Base-by-base conservation (phyloP, 2,797 vertebrate species). In the Scleropages formosus region DNA sequence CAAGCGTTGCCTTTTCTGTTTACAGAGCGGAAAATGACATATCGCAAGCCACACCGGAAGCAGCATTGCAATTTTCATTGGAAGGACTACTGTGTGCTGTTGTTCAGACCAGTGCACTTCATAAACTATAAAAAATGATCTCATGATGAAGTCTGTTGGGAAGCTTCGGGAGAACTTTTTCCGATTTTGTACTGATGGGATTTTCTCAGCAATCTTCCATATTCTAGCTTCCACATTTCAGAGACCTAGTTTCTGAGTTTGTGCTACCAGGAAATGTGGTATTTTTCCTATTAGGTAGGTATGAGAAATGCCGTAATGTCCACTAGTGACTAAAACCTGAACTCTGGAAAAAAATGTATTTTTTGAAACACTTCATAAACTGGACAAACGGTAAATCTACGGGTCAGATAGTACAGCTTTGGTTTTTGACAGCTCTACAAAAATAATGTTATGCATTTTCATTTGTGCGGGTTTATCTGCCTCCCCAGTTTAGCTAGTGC, bases 21-120 rank as follows among this genome's bases (percentile, higher is more conserved):
- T n/a, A 56, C 31, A 56, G 16, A 67, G 63, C 18, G 44, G 56
- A 39, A 72, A 72, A 60, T n/a, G 18, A 31, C 65, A 44, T 16
- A 65, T 69, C 51, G 65, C 65, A 44, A 26, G 6, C 10, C 39
- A 24, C 46, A 60, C 67, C 39, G 31, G 12, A 12, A 56, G 13
- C 9, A 51, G 18, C 8, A 4, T 60, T 10, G 3, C 53, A 10
- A 47, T 65, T 75, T 75, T 22, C 13, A n/a, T 8, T 56, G 63
- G 26, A 8, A 56, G 8, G 49, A 58, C 39, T 75, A n/a, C 18
- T 73, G 59, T 58, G 15, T 3, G 59, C n/a, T 56, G n/a, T 44
- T 67, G 65, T 47, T 44, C 31, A 39, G 47, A 13, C 0, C 44
- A 46, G 31, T 47, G 20, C 8, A 44, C 4, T 20, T 12, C 44